phyloP scores from a whole-genome alignment of 2,113 vertebrate species.

The Malurus melanocephalus region DNA sequence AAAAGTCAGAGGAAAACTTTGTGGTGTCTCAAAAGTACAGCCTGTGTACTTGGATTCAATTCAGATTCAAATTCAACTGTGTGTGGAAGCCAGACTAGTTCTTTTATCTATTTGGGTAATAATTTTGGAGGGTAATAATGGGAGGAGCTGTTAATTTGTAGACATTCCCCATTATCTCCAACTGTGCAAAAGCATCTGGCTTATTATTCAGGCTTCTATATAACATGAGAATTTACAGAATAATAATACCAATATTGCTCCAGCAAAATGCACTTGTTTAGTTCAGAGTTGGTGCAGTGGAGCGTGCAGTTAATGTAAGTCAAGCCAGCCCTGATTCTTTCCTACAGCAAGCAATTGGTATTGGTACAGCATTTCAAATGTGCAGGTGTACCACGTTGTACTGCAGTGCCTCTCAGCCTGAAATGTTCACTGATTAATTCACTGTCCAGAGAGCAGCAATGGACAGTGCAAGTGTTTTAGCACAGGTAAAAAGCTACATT shows the following conservation, averaged over 20 bases:
- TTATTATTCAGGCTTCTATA: neutral
- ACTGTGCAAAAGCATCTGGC: neutral
- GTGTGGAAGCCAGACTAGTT: neutral
- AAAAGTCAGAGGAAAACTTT: neutral
- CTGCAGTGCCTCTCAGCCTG: neutral
- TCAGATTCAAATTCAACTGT: neutral
- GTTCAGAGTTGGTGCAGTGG: neutral
- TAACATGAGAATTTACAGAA: neutral
- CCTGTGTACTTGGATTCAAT: neutral
- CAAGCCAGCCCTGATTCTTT: neutral
- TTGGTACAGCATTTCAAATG: neutral
- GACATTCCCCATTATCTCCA: neutral
- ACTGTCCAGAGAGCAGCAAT: neutral
- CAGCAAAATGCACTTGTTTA: neutral
- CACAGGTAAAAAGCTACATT: neutral
- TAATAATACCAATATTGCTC: neutral
- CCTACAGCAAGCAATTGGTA: neutral
- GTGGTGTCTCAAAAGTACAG: neutral
- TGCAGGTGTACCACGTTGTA: neutral
- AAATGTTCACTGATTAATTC: neutral
- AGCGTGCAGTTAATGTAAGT: neutral
- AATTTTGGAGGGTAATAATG: neutral
- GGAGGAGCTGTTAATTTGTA: neutral
- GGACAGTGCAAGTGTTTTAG: neutral
- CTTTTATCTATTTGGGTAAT: neutral